Evolutionary conservation across 2,797 vertebrate genomes (phyloP), one percentile per base, ranked within the genome.

Genomic region (Antennarius maculatus): DNA sequence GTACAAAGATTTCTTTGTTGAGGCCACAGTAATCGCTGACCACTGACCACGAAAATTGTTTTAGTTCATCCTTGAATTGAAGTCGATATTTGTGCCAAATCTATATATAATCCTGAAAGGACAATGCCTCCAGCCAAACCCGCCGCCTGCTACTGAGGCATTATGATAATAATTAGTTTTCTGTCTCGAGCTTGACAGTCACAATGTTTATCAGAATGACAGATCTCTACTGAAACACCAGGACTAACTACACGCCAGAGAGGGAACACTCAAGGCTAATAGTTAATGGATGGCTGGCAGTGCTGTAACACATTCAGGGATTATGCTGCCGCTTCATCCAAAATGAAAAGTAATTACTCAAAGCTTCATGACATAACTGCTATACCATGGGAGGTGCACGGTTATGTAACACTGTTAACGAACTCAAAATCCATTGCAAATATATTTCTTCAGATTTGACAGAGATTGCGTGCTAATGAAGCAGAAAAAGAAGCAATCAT

Each of bases 361-460:
- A 76, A 83, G 87, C 80, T 86, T 81, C 71, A 84, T 88, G 86
- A 92, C 86, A 84, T 85, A 90, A 92, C 77, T 46, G 79, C 70
- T 28, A 52, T 57, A 64, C 70, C 16, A 61, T 7, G 59, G 74
- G 86, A 82, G 77, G 65, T 49, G 53, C 37, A 45, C 66, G 2
- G 72, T 92, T 90, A 87, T 4, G 69, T 61, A 91, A 92, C 55
- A 46, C 66, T 71, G 82, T 81, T 77, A 79, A 77, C 57, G 75
- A 79, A 77, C 54, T 83, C 72, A 49, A 75, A 82, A 62, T 62
- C 71, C 48, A 57, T 67, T 56, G 69, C 8, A 7, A 72, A 18
- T 59, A 67, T 55, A 27, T 14, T 61, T 67, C 71, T 69, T 72
- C 62, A 60, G 65, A 85, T 79, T 71, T 62, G 62, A 76, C 58